phyloP scores from a whole-genome alignment of 92 coral and sea anemone species.

The Palythoa heliodiscus region DNA sequence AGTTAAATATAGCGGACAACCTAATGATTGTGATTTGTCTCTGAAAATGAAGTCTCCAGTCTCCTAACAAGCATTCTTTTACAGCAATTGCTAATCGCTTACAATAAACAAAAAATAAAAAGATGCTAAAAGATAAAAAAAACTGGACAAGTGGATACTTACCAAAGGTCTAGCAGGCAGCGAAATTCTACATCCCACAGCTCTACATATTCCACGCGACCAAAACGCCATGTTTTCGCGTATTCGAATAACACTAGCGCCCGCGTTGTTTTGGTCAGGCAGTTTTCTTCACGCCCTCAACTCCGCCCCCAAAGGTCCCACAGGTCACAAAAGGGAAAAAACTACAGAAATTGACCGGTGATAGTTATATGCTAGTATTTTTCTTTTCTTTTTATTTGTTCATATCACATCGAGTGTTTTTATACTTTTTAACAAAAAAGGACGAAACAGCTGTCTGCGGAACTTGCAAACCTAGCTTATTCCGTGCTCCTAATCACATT shows the following conservation, averaged over 20 bases:
- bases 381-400: too few species aligned
- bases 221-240: conserved; percentile 31
- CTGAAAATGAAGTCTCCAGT: not conserved
- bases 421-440: too few species aligned
- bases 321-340: too few species aligned
- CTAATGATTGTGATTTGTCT: too few species aligned
- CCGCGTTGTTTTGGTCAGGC: conserved; percentile 20
- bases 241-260: not conserved
- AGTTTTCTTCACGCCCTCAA: conserved; percentile 10
- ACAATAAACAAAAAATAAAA: not conserved
- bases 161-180: conserved; percentile 37
- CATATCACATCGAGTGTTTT: too few species aligned
- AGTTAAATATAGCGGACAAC: too few species aligned
- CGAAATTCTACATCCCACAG: conserved; percentile 8
- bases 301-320: not conserved
- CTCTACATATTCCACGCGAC: conserved; percentile 18
- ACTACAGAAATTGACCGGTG: too few species aligned
- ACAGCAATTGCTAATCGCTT: not conserved
- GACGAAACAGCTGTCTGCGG: too few species aligned
- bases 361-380: too few species aligned
- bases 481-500: too few species aligned
- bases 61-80: too few species aligned
- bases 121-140: not conserved
- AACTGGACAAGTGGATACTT: not conserved
- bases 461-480: too few species aligned